A percentile compares a stretch with the other conserved stretches of the same genome.
Conservation (phyloP, 1,140 invertebrate genomes). For the Sycophaga agraensis region DNA sequence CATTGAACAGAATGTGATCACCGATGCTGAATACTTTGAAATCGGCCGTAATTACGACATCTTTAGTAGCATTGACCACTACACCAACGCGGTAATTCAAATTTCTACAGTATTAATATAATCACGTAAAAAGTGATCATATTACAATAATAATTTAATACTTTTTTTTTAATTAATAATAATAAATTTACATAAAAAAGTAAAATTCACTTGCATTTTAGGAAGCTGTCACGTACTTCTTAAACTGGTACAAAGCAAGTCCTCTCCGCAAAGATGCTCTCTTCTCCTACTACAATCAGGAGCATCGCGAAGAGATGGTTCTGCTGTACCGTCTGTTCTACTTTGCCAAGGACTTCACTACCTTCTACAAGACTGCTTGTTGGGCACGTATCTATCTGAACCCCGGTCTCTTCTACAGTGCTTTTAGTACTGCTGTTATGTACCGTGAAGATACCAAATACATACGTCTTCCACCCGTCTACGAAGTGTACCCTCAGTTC, state of each 20-base stretch:
- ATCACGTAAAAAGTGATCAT: too few species aligned
- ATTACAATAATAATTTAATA: not conserved
- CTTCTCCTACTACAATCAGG: conserved; percentile 52
- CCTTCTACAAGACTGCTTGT: conserved; percentile 66
- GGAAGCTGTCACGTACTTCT: conserved; percentile 43
- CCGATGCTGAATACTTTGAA: conserved; percentile 54
- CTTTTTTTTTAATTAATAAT: not conserved
- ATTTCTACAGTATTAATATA: too few species aligned
- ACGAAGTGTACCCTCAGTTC: conserved; percentile 67
- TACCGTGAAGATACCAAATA: conserved; percentile 64
- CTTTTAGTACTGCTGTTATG: conserved; percentile 62
- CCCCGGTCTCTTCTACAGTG: conserved; percentile 65
- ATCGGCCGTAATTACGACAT: conserved; percentile 61
- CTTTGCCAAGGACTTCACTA: conserved; percentile 65
- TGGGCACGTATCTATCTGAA: conserved; percentile 67
- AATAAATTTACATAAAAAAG: not conserved
- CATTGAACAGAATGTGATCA: conserved; percentile 60
- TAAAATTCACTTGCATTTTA: conserved; percentile 28
- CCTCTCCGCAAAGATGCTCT: conserved; percentile 51
- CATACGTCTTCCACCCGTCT: conserved; percentile 65
- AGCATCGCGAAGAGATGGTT: conserved; percentile 61
- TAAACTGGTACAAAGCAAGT: conserved; percentile 46
- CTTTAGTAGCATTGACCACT: conserved; percentile 57
- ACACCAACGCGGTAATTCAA: conserved; percentile 44
- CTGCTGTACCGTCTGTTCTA: conserved; percentile 63